Evolutionary conservation across 2,888 invertebrate genomes (phyloP).

Genomic region (Furcula furcula): DNA sequence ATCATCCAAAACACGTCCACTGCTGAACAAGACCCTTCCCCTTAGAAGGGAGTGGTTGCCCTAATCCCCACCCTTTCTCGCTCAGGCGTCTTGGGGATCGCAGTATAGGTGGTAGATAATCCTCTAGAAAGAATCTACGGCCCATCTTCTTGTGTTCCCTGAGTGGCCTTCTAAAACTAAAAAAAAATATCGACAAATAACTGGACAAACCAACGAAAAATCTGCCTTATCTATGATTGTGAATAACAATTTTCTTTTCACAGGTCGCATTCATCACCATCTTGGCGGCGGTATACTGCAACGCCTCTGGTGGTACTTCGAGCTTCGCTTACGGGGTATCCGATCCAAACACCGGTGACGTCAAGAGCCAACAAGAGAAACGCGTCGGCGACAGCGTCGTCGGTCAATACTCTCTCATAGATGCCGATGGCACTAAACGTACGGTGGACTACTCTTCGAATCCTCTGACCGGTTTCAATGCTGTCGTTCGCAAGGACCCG

Average conservation of each 20-base stretch:
- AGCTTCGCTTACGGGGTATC: slow-evolving; percentile 77
- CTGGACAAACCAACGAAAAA: too few relatives aligned
- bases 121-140: too few relatives aligned
- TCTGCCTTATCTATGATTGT: too few relatives aligned
- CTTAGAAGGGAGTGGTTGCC: too few relatives aligned
- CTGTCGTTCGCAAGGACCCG: slow-evolving; percentile 67
- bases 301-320: slow-evolving; percentile 44
- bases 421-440: slow-evolving; percentile 73
- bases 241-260: slow-evolving; percentile 29
- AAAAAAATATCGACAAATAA: too few relatives aligned
- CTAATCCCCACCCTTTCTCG: too few relatives aligned
- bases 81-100: too few relatives aligned
- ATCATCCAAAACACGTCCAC: too few relatives aligned
- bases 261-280: slow-evolving; percentile 54
- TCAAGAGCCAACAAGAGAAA: slow-evolving; percentile 72
- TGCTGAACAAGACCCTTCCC: too few relatives aligned
- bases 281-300: slow-evolving; percentile 44
- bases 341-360: slow-evolving; percentile 75
- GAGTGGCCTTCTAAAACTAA: too few relatives aligned
- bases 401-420: slow-evolving; percentile 72
- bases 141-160: too few relatives aligned
- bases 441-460: slow-evolving; percentile 75
- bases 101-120: too few relatives aligned
- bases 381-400: slow-evolving; percentile 73
- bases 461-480: slow-evolving; percentile 72